Base-by-base conservation (phyloP, 2,888 invertebrate species). In the Mechanitis messenoides region DNA sequence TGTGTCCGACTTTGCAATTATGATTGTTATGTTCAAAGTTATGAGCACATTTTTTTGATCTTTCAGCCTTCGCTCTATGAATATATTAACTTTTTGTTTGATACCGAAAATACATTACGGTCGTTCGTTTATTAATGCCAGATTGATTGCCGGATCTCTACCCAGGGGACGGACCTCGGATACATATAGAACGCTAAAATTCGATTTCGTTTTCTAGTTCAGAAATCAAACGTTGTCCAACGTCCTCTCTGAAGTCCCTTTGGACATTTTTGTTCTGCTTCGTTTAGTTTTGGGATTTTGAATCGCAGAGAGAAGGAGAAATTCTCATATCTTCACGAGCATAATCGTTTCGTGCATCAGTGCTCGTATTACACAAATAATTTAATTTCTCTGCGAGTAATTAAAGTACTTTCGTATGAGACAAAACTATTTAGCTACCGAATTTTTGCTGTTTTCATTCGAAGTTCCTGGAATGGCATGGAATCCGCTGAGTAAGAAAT, bases 191-290 rank as follows among this genome's bases (percentile, higher is more conserved):
- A 74, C 77, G 78, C 80, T 84, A 83, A 84, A 50, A 86, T 82
- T 79, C 79, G 80, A 81, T 85, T 87, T 84, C 80, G 85, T 88
- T 87, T 88, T 87, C 87, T 88, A 87, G 84, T 87, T 83, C 81
- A 85, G 78, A 75, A 83, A 81, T 85, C 85, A 87, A 85, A 85
- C 78, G 81, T 67, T 79, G 73, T 71, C 73, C 79, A 72, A 76
- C 78, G 78, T 77, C 78, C 78, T 76, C 72, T 76, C 69, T 63
- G 70, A 70, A 70, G 72, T 76, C 78, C 78, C 77, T 75, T 73
- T 75, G 76, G 77, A 75, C 78, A 76, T 69, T 73, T 71, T 69
- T 69, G 72, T 71, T 70, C 73, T 72, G 77, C 77, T 74, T 77
- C 80, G 80, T 80, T 83, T 77, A 70, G 66, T 67, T 66, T 58